phyloP scores from a whole-genome alignment of 2,797 vertebrate species.

The Chelon labrosus region DNA sequence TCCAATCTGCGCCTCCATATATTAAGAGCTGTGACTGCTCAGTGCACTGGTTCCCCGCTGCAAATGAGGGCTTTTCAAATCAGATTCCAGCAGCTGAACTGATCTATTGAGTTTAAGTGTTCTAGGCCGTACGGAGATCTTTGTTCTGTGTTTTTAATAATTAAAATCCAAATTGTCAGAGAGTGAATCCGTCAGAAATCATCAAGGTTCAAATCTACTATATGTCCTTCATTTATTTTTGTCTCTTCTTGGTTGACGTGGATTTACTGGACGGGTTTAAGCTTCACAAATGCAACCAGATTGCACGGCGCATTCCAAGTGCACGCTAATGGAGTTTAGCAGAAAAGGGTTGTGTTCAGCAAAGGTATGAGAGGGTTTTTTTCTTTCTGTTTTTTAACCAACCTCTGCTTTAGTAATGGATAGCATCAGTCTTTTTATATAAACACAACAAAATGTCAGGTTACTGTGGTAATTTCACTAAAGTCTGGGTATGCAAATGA shows the following conservation, averaged over 20 bases:
- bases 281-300: constrained; percentile 17
- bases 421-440: not conserved
- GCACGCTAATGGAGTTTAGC: not conserved
- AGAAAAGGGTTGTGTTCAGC: not conserved
- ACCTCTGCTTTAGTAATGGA: not conserved
- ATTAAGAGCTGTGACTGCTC: constrained; percentile 47
- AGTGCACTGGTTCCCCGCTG: constrained; percentile 7
- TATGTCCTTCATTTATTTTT: not conserved
- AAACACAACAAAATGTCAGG: too few relatives aligned
- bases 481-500: too few relatives aligned
- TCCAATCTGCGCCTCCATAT: constrained; percentile 47
- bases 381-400: not conserved
- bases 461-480: too few relatives aligned
- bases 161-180: constrained; percentile 2
- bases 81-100: constrained; percentile 13
- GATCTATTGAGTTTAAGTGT: constrained; percentile 21
- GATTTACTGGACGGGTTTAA: constrained; percentile 7
- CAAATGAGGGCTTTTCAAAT: constrained; percentile 26
- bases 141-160: constrained; percentile 24
- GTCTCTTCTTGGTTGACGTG: not conserved
- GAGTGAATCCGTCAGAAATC: not conserved
- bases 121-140: constrained; percentile 27
- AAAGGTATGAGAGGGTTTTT: not conserved
- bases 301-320: constrained; percentile 20
- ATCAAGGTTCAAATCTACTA: constrained; percentile 8